These are phyloP conservation scores for Aricia artaxerxes DNA, from an alignment of 2,888 invertebrate genomes.

Conservation along the genomic window DNA sequence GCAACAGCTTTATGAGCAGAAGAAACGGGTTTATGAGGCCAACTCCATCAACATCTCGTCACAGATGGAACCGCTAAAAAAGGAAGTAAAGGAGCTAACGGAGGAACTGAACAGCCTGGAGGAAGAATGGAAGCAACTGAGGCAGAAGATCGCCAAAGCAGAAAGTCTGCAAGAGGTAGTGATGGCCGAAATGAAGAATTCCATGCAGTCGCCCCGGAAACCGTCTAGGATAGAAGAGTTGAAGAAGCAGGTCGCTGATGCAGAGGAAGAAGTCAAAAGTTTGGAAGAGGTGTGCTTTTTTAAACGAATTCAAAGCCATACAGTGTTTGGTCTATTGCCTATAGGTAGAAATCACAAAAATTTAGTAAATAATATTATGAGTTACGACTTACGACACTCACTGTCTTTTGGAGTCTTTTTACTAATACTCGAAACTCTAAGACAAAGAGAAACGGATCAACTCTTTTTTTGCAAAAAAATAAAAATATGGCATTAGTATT, in stretches of 20 bases:
- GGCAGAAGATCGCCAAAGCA: constrained; percentile 77
- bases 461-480: too few species aligned
- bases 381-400: too few species aligned
- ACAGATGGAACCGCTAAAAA: constrained; percentile 79
- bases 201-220: constrained; percentile 73
- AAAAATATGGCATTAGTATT: too few species aligned
- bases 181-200: constrained; percentile 74
- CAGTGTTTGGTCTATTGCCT: too few species aligned
- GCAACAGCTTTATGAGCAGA: constrained; percentile 84
- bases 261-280: constrained; percentile 77
- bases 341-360: too few species aligned
- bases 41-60: constrained; percentile 79
- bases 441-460: too few species aligned
- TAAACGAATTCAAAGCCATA: too few species aligned
- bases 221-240: constrained; percentile 82
- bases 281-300: constrained; percentile 63
- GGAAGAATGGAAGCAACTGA: constrained; percentile 77
- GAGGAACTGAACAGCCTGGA: constrained; percentile 75
- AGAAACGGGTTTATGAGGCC: constrained; percentile 84
- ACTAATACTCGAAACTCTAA: too few species aligned
- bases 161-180: constrained; percentile 79
- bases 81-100: constrained; percentile 75
- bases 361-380: too few species aligned
- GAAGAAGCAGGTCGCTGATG: constrained; percentile 81
- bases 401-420: too few species aligned